phyloP scores from a whole-genome alignment of 2,888 invertebrate species.

The Nomada goodeniana region DNA sequence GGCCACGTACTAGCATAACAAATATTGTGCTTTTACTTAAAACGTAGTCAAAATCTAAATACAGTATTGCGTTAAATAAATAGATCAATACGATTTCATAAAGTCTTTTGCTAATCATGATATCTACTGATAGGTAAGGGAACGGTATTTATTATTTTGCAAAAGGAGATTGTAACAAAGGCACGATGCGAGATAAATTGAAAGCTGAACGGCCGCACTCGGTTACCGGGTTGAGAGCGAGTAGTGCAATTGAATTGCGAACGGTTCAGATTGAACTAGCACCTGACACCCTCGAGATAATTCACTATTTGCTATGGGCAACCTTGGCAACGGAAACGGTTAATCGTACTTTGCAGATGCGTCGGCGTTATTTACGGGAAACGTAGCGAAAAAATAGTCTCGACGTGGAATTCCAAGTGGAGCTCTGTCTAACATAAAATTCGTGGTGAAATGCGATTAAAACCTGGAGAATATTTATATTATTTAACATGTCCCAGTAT shows the following conservation, averaged over 20 bases:
- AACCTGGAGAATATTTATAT: too few species aligned
- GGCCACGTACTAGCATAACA: too few species aligned
- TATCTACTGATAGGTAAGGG: neutral
- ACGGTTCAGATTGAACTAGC: constrained; percentile 78
- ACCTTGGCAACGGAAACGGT: constrained; percentile 66
- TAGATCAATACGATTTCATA: neutral
- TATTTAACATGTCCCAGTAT: too few species aligned
- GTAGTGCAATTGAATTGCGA: constrained; percentile 80
- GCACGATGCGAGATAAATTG: constrained; percentile 64
- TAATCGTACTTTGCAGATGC: constrained; percentile 63
- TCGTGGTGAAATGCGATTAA: too few species aligned
- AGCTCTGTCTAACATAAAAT: neutral
- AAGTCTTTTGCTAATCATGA: neutral
- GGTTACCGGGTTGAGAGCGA: constrained; percentile 77
- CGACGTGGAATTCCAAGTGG: neutral
- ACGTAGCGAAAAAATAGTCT: constrained; percentile 23
- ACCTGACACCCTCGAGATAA: constrained; percentile 80
- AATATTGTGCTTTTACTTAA: too few species aligned
- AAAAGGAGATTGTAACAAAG: constrained; percentile 51
- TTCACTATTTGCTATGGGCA: constrained; percentile 75
- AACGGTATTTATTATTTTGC: constrained; percentile 33
- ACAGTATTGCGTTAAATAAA: neutral
- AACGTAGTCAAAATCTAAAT: too few species aligned
- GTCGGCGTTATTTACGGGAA: constrained; percentile 53
- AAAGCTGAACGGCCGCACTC: constrained; percentile 62